A percentile compares a stretch with the other conserved stretches of the same genome.
Evolutionary conservation across 1,140 invertebrate species (phyloP).

Genomic region (Papilio glaucus): DNA sequence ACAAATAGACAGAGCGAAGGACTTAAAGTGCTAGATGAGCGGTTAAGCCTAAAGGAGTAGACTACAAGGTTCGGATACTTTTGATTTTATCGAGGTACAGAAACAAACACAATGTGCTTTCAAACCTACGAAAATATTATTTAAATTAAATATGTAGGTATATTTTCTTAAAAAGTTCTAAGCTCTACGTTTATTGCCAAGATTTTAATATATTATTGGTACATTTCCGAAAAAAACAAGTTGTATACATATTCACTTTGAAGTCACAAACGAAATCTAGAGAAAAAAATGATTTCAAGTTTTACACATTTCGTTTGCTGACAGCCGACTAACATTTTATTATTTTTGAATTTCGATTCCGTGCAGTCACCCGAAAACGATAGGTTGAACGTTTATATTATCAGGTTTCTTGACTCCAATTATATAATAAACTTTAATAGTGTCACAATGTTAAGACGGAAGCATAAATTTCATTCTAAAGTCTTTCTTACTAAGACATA

Average conservation of each 20-base stretch:
- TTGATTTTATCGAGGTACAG: too few relatives aligned
- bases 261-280: neutral
- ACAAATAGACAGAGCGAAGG: neutral
- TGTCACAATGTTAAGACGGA: neutral
- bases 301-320: neutral
- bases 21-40: neutral
- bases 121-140: too few relatives aligned
- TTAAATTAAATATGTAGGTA: too few relatives aligned
- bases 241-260: neutral
- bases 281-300: neutral
- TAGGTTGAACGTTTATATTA: neutral
- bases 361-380: constrained; percentile 22
- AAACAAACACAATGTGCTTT: too few relatives aligned
- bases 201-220: too few relatives aligned
- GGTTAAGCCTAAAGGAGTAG: neutral
- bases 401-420: neutral
- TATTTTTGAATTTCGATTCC: constrained; percentile 16
- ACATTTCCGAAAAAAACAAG: neutral
- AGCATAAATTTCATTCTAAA: neutral
- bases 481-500: too few relatives aligned
- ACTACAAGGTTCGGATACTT: too few relatives aligned
- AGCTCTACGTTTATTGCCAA: too few relatives aligned
- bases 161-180: too few relatives aligned
- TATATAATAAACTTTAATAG: neutral
- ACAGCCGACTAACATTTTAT: constrained; percentile 8